Conservation (phyloP, 2,888 invertebrate species). For the Gisinianus flammeolus region DNA sequence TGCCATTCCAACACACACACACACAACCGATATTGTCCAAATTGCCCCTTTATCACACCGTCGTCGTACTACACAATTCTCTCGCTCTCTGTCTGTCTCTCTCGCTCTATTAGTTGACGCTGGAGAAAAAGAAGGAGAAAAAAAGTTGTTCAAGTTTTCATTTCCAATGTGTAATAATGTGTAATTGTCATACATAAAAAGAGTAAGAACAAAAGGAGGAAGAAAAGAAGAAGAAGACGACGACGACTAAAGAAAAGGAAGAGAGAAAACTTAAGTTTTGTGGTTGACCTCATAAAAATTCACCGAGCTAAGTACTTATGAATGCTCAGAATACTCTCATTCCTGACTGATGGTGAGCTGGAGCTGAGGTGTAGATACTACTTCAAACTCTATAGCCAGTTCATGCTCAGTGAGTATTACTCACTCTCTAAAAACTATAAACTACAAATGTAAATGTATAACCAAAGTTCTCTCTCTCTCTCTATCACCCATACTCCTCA, state of each 20-base stretch:
- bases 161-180: slow-evolving; percentile 13
- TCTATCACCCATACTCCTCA: too few relatives aligned
- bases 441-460: not conserved
- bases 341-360: not conserved
- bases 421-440: not conserved
- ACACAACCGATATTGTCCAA: slow-evolving; percentile 37
- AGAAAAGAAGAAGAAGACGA: not conserved
- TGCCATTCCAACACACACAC: slow-evolving; percentile 22
- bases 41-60: slow-evolving; percentile 39
- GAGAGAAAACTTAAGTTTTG: not conserved
- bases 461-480: too few relatives aligned
- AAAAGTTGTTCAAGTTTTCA: not conserved
- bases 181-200: not conserved
- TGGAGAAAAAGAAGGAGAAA: not conserved
- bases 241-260: not conserved
- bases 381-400: not conserved
- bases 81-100: not conserved
- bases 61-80: slow-evolving; percentile 4
- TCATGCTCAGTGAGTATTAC: not conserved
- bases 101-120: not conserved
- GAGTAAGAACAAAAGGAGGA: not conserved
- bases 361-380: too few relatives aligned
- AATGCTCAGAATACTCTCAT: not conserved
- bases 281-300: slow-evolving; percentile 29
- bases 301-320: slow-evolving; percentile 5